Conservation (phyloP, 2,888 invertebrate species). For the Sussaba pulchella region DNA sequence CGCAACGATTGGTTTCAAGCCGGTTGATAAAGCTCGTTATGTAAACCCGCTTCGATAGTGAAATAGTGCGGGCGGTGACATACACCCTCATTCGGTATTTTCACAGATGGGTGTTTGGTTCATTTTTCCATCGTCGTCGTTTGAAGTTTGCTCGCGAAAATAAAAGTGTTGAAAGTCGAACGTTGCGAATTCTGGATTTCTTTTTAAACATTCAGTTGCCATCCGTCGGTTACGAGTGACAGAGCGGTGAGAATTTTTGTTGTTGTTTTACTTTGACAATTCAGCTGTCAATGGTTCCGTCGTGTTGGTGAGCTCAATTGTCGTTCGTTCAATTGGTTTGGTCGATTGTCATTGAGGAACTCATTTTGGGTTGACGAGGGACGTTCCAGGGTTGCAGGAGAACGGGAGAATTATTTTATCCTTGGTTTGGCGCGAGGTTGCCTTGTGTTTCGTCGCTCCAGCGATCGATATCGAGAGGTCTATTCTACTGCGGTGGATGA, state of each 20-base stretch:
- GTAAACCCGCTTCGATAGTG: conserved; percentile 25
- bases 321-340: not conserved
- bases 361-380: no score
- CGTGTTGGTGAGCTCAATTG: not conserved
- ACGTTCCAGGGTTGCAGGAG: not conserved
- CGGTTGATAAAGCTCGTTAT: conserved; percentile 61
- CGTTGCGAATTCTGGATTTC: not conserved
- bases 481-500: not conserved
- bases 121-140: conserved; percentile 8
- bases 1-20: not conserved
- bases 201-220: conserved; percentile 4
- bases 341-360: not conserved
- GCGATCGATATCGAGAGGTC: not conserved
- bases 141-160: conserved; percentile 4
- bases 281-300: not conserved
- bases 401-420: not conserved
- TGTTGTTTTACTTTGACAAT: not conserved
- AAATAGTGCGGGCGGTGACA: conserved; percentile 29
- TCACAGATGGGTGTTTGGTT: conserved; percentile 26
- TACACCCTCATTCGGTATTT: conserved; percentile 42
- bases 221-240: conserved; percentile 33
- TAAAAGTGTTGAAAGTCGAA: not conserved
- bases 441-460: not conserved
- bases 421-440: not conserved
- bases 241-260: conserved; percentile 21